These are phyloP conservation scores for Crotalus tigris DNA, from an alignment of 2,113 vertebrate species.

Conservation along the genomic window DNA sequence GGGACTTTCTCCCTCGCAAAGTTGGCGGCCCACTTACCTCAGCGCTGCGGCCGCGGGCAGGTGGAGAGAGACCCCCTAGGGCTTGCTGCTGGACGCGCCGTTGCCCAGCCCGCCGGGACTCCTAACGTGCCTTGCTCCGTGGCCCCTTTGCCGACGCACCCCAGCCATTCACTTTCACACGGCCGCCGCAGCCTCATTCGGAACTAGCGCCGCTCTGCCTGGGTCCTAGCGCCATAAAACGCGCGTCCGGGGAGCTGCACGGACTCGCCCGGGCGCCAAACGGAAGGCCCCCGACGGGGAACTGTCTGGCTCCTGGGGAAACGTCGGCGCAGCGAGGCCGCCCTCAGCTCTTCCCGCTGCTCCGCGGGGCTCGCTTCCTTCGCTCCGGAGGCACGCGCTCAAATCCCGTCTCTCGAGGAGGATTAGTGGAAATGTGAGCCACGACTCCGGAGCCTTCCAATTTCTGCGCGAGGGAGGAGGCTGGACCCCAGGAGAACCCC, in stretches of 20 bases:
- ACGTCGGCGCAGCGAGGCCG: accelerated
- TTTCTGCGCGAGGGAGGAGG: constrained; percentile 11
- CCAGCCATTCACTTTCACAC: constrained; percentile 63
- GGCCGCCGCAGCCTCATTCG: constrained; percentile 61
- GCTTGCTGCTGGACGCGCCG: not conserved
- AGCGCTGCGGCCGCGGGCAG: constrained; percentile 15
- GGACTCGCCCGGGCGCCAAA: constrained; percentile 48
- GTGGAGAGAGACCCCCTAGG: constrained; percentile 19
- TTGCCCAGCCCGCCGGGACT: constrained; percentile 20
- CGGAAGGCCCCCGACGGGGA: constrained; percentile 46
- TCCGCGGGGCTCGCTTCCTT: not conserved
- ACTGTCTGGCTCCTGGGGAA: not conserved
- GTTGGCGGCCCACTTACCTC: constrained; percentile 54
- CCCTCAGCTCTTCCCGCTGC: not conserved
- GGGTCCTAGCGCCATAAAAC: constrained; percentile 51
- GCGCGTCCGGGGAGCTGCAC: constrained; percentile 45
- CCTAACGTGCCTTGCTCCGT: constrained; percentile 35
- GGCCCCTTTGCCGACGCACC: constrained; percentile 36
- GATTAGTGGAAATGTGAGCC: not conserved
- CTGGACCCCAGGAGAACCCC: not conserved
- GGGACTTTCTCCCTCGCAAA: not conserved
- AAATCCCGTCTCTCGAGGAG: constrained; percentile 18
- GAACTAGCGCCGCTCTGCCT: constrained; percentile 30
- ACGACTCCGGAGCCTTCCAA: not conserved
- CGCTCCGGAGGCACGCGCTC: not conserved